Conservation (phyloP, 2,888 invertebrate species). For the Caenorhabditis macrosperma region DNA sequence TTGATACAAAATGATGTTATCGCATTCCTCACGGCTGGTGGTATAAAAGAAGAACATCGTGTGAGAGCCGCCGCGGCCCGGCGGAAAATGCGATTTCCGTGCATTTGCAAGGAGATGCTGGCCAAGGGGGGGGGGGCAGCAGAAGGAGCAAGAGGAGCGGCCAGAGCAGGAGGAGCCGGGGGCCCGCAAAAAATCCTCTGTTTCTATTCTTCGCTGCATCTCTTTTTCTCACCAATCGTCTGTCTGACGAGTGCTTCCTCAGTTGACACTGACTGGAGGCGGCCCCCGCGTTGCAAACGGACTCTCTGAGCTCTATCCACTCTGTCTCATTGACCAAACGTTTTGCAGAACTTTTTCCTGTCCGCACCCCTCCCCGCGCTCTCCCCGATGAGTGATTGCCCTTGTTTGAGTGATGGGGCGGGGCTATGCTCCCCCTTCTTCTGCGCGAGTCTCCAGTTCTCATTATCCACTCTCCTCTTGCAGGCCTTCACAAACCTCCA, state of each 20-base stretch:
- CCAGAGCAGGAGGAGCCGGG: too few relatives aligned
- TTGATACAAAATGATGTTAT: background rate
- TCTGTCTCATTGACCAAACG: conserved; percentile 18
- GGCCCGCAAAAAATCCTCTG: conserved; percentile 17
- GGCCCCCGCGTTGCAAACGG: background rate
- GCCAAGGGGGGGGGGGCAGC: background rate
- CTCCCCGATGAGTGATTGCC: conserved; percentile 23
- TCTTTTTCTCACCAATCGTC: conserved; percentile 23
- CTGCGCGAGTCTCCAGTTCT: background rate
- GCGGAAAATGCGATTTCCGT: background rate
- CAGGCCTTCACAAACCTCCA: background rate
- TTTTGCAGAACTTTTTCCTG: conserved; percentile 30
- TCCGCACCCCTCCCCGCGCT: background rate
- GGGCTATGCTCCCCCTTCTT: conserved; percentile 4
- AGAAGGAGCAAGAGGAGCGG: too few relatives aligned
- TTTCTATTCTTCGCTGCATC: background rate
- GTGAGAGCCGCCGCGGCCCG: background rate
- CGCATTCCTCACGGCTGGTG: background rate
- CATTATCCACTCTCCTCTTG: background rate
- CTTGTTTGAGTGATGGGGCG: conserved; percentile 18
- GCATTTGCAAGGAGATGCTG: background rate
- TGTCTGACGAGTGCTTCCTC: conserved; percentile 41
- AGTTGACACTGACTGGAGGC: background rate
- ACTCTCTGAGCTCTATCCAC: background rate
- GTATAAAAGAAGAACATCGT: background rate